Evolutionary conservation across 1,140 invertebrate species (phyloP).

Genomic region (Ganaspis sp.): DNA sequence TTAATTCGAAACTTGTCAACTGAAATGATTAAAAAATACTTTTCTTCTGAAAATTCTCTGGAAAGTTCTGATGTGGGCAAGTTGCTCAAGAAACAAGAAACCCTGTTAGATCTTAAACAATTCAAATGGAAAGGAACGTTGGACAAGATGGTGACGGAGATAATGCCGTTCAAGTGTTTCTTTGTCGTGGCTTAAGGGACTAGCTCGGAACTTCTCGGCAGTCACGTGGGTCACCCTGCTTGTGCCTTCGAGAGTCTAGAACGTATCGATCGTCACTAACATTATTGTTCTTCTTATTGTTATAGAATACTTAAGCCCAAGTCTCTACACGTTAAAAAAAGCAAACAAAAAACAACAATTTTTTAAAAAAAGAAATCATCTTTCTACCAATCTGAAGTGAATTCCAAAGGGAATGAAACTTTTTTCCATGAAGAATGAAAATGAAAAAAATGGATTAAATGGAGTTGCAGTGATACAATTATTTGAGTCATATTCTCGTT

Average conservation of each 20-base stretch:
- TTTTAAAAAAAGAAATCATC: not conserved
- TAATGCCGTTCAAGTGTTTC: conserved; percentile 13
- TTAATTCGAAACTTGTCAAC: too few species aligned
- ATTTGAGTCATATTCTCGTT: not conserved
- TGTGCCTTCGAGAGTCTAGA: not conserved
- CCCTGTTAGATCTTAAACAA: not conserved
- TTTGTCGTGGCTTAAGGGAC: conserved; percentile 12
- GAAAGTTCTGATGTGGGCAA: not conserved
- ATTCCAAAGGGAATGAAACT: not conserved
- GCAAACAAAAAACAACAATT: not conserved
- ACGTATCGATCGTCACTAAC: conserved; percentile 2
- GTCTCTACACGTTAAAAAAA: not conserved
- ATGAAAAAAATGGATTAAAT: not conserved
- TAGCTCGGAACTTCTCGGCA: not conserved
- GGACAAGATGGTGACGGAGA: conserved; percentile 3
- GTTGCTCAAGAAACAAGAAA: not conserved
- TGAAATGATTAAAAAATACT: not conserved
- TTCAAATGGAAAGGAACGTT: conserved; percentile 9
- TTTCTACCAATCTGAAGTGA: not conserved
- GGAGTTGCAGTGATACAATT: not conserved
- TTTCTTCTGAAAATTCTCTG: not conserved
- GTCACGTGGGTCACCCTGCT: conserved; percentile 2
- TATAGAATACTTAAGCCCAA: not conserved
- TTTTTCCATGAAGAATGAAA: not conserved
- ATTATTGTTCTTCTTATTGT: not conserved